Evolutionary conservation across 2,797 vertebrate species (phyloP), one percentile per base, ranked within the genome.

Genomic region (Brachyrhaphis roseni): DNA sequence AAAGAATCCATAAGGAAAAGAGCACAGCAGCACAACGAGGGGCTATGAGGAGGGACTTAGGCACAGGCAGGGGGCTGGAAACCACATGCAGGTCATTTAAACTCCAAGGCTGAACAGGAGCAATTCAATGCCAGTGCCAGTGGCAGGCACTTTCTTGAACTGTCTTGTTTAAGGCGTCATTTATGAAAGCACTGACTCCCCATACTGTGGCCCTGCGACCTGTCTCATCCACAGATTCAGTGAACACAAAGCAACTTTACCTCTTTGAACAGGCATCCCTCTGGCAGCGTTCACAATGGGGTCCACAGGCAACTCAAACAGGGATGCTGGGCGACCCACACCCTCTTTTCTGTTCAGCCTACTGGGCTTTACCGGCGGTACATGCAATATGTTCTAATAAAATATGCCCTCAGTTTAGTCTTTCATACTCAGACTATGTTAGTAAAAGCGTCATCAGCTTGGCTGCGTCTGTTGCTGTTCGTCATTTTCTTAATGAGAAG

Each of bases 41-140:
- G 94, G 93, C 92, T 91, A 96, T 95, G 92, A 96, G 91, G 88
- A 31, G 85, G 92, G 92, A 92, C 91, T 92, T 84, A 89, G 92
- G 93, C 93, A 94, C 93, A 93, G 86, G 92, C 93, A 92, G 82
- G 94, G 92, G 94, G 90, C 91, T 88, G 91, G 91, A 94, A 94
- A 94, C 88, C 81, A 81, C 97, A 97, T 97, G 96, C 96, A 96
- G 91, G 94, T 93, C 91, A 96, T 96, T 97, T 96, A 96, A 96
- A 97, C 95, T 92, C 95, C 95, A 97, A 96, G 95, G 94, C 96
- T 97, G 95, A 96, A 95, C 87, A 91, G 93, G 91, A 91, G 87
- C 88, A 93, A 88, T 94, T 95, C 94, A 95, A 94, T 95, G 93
- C 92, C 93, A 91, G 93, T 74, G 91, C 92, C 91, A 62, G 83